Evolutionary conservation across 2,888 invertebrate genomes (phyloP), one percentile per base, ranked within the genome.

Genomic region (Allophyes oxyacanthae): DNA sequence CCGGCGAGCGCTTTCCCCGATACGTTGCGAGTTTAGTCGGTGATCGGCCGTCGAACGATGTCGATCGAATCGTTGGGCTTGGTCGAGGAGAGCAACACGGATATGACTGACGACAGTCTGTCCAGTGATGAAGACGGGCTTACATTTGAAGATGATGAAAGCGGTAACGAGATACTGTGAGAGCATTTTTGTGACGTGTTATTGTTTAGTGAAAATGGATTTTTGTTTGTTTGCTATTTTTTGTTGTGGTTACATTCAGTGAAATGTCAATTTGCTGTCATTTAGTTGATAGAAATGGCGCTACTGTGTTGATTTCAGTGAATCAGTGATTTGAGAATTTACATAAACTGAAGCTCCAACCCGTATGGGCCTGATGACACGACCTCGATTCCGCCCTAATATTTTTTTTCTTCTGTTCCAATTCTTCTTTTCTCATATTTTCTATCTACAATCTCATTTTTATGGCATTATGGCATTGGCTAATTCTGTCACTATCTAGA

Each of bases 71-170:
- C 81, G 73, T 32, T 32, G 8, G 50, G 28, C 28, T 4, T 64
- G 37, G 71, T 60, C 68, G 77, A 76, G 49, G 77, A 76, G 49
- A 57, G 65, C 60, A 60, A 52, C 42, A 30, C 46, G 48, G 84
- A 85, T 55, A 89, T 92, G 79, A 90, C 91, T 33, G 87, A 84
- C 28, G 93, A 92, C 79, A 92, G 92, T 71, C 73, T 92, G 75
- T 87, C 87, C 44, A 79, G 76, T 53, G 82, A 72, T 10, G 79
- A 78, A 36, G 62, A 55, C 33, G 40, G 14, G 20, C 37, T 64
- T 33, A 57, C 64, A 10, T 56, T 45, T 9, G 51, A 34, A 30
- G 76, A 77, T 30, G 78, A 78, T 32, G 81, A 77, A n/a, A 75
- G 67, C 54, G 71, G 64, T 52, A 79, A 75, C 50, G 65, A 72